A percentile compares a stretch with the other conserved stretches of the same genome.
phyloP scores from a whole-genome alignment of 35 echinoderm and acorn worm species.

The Holothuria glaberrima region DNA sequence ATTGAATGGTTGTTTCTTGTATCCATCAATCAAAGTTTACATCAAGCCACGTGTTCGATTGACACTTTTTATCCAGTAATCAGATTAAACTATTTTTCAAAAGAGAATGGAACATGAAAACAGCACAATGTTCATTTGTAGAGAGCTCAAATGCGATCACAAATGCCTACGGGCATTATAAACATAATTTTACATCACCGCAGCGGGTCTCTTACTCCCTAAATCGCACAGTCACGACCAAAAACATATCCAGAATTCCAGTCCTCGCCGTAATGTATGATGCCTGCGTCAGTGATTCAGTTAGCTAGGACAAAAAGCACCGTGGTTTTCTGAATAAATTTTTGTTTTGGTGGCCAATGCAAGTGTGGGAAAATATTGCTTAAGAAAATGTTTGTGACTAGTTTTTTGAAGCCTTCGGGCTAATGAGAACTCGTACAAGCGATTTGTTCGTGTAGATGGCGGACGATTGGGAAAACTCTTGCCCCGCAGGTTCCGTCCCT shows the following conservation, averaged over 20 bases:
- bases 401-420: conserved; percentile 6
- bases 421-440: not conserved
- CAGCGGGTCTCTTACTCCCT: conserved; percentile 36
- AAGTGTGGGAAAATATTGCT: conserved; percentile 50
- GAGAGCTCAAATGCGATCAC: conserved; percentile 1
- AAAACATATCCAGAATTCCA: conserved; percentile 42
- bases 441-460: conserved; percentile 18
- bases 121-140: conserved; percentile 1
- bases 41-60: too few relatives aligned
- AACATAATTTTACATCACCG: conserved; percentile 50
- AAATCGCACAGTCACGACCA: conserved; percentile 23
- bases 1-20: too few relatives aligned
- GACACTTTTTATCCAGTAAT: conserved; percentile 1
- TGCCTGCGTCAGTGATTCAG: conserved; percentile 16
- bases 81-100: conserved; percentile 46
- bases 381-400: conserved; percentile 47
- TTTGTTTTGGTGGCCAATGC: not conserved
- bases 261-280: conserved; percentile 2
- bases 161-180: conserved; percentile 33
- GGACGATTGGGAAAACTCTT: conserved; percentile 34
- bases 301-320: not conserved
- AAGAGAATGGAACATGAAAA: not conserved
- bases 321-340: not conserved
- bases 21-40: too few relatives aligned
- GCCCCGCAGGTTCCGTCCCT: too few relatives aligned